Conservation (phyloP, 2,797 vertebrate genomes). For the Characodon lateralis region DNA sequence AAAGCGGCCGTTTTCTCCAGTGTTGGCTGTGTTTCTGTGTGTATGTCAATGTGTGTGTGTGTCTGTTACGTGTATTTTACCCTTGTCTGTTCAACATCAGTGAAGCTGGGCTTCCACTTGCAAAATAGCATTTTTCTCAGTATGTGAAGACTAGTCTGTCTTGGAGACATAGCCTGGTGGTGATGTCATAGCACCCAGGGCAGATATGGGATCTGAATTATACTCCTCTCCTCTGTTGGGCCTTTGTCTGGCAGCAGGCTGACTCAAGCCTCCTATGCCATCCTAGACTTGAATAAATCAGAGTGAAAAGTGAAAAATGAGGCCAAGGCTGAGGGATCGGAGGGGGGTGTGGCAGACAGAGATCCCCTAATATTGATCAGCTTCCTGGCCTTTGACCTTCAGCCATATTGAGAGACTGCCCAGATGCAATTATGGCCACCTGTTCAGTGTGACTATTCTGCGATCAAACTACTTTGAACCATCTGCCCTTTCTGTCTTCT, state of each 20-base stretch:
- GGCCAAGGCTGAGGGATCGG: constrained; percentile 6
- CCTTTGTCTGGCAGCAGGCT: constrained; percentile 78
- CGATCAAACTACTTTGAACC: constrained; percentile 12
- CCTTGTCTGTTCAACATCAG: constrained; percentile 65
- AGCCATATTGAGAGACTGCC: constrained; percentile 31
- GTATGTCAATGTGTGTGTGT: constrained; percentile 5
- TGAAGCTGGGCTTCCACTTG: constrained; percentile 56
- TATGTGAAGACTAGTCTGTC: constrained; percentile 69
- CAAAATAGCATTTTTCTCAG: constrained; percentile 71
- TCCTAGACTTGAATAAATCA: constrained; percentile 63
- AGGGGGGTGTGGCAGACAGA: constrained; percentile 29
- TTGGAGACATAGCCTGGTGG: constrained; percentile 75
- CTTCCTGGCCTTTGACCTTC: constrained; percentile 44
- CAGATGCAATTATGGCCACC: constrained; percentile 33
- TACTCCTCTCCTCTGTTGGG: constrained; percentile 63
- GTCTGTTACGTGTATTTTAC: constrained; percentile 54
- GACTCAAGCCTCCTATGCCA: constrained; percentile 74
- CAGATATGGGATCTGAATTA: constrained; percentile 77
- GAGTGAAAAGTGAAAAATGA: constrained; percentile 59
- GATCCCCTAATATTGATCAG: constrained; percentile 33
- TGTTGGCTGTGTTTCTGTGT: constrained; percentile 12
- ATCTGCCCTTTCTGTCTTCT: constrained; percentile 23
- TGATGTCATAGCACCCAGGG: constrained; percentile 81
- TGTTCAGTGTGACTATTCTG: constrained; percentile 8
- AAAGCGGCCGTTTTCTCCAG: constrained; percentile 69